phyloP scores from a whole-genome alignment of 2,113 vertebrate genomes.

The Antennarius striatus region DNA sequence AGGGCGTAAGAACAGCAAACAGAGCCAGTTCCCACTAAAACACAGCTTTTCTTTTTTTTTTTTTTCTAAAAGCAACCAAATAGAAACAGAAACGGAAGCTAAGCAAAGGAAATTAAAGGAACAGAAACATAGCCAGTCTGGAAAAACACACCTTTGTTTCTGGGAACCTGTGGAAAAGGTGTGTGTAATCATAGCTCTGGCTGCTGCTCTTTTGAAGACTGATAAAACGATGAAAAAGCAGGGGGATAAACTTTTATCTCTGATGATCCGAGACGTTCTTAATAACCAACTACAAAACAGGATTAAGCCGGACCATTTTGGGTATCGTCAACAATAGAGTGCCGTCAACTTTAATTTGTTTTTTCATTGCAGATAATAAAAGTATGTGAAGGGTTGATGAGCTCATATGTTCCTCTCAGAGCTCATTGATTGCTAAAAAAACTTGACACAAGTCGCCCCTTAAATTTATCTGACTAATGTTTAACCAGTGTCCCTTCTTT shows the following conservation, averaged over 20 bases:
- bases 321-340: no score
- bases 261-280: constrained; percentile 24
- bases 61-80: no score
- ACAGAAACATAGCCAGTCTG: constrained; percentile 43
- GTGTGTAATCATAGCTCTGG: constrained; percentile 44
- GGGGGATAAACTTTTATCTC: constrained; percentile 25
- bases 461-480: constrained; percentile 33
- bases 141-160: constrained; percentile 40
- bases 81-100: constrained; percentile 9
- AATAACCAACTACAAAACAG: constrained; percentile 44
- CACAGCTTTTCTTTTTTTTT: constrained; percentile 33
- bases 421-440: constrained; percentile 15
- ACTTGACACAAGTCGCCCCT: constrained; percentile 10
- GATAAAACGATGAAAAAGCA: constrained; percentile 33
- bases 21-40: constrained; percentile 33
- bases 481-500: constrained; percentile 22
- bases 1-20: constrained; percentile 43
- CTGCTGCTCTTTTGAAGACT: constrained; percentile 44
- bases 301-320: constrained; percentile 17
- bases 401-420: constrained; percentile 7
- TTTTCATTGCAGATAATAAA: constrained; percentile 14
- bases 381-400: background rate
- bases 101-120: constrained; percentile 20
- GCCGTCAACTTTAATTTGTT: constrained; percentile 16
- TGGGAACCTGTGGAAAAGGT: constrained; percentile 23